Evolutionary conservation across 2,888 invertebrate genomes (phyloP), one percentile per base, ranked within the genome.

Genomic region (Chaitophorus viminalis): DNA sequence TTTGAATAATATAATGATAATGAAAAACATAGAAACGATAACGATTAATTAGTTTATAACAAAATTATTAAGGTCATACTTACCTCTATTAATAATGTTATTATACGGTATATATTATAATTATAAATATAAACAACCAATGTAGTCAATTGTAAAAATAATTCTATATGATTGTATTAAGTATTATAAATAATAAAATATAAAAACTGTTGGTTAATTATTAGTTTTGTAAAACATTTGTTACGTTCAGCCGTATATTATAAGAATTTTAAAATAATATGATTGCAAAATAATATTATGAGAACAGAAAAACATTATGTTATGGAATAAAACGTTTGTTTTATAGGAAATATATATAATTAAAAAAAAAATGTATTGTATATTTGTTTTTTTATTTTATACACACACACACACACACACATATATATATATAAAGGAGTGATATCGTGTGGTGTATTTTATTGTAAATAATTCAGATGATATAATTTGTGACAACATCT

Each of bases 81-180:
- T 84, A 84, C 76, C 77, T 68, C 33, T 76, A 84, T 52, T 84
- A 77, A 76, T 84, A 76, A 84, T 76, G 76, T 77, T 68, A 68
- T 84, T 84, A 84, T 68, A 46, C 65, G 39, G 39, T 25, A 79
- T 78, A 86, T 74, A 78, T 79, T 77, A 77, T 77, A n/a, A 79
- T 78, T 72, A 79, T 86, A 78, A 86, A 52, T 74, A 60, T 74
- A 87, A 60, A 87, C 79, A 75, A 81, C 79, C 78, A 87, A n/a
- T 87, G 87, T 87, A 87, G 87, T 87, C 87, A 87, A 87, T 87
- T 87, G 87, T 87, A 87, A 87, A 87, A 87, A 87, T 87, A 87
- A 79, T 81, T 84, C 74, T 87, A 81, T 81, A 81, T 81, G 68
- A 86, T 86, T 86, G 81, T 87, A 75, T 78, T 85, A 86, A 86